Base-by-base conservation (phyloP, 2,888 invertebrate species). In the Caenorhabditis macrosperma region DNA sequence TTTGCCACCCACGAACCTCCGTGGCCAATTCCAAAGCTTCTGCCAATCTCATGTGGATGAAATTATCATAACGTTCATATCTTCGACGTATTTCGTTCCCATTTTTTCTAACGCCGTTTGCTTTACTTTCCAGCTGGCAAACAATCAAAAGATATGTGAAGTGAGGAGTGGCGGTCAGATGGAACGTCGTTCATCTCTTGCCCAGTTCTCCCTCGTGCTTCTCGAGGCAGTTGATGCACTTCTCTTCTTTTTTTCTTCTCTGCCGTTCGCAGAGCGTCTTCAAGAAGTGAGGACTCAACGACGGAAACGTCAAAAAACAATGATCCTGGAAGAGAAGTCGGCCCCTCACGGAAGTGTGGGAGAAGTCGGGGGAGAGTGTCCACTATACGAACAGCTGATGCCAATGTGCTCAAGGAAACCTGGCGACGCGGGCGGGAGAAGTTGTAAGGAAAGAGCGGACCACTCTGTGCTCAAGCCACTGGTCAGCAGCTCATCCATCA, bases 311-410 rank as follows among this genome's bases (percentile, higher is more conserved):
- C 48, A 66, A 78, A 74, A 61, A 63, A 74, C 57, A 68, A 63
- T 50, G 60, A 26, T 52, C 54, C 54, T 33, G 33, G 52, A 46
- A 59, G 30, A 46, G 15, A 33, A 6, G 28, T 20, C 5, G 20
- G 59, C 35, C 35, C 38, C 38, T 10, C 17, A 46, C 50, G 44
- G 44, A 60, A 67, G 67, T 24, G 75, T 60, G 75, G 75, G 74
- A 60, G 75, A 67, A 50, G 60, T 50, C 57, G 48, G 46, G 48
- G 54, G 24, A 24, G 57, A 52, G 54, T 60, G 83, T 78, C 83
- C 79, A 83, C 83, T 81, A 83, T 83, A 83, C 83, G 83, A 81
- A 81, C 83, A 83, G 83, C 83, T 83, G 83, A 81, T 81, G 75
- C 66, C 55, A 66, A 68, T 48, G 48, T 63, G 61, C 48, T 55